These are phyloP conservation scores for Sitophilus oryzae DNA, from an alignment of 1,140 invertebrate genomes.

Conservation along the genomic window DNA sequence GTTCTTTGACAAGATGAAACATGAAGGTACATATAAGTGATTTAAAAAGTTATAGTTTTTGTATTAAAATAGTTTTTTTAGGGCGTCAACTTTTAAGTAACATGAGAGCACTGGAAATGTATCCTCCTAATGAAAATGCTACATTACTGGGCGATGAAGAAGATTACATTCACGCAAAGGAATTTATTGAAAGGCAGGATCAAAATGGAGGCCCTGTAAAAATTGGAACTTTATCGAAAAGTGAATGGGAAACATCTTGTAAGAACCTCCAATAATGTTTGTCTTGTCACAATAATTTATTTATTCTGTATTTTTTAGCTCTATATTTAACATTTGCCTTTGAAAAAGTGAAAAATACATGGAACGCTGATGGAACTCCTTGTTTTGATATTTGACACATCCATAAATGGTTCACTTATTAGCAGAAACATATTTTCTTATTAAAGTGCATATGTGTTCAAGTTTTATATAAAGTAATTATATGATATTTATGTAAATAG, in stretches of 20 bases:
- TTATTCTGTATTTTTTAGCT: constrained; percentile 55
- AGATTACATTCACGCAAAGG: constrained; percentile 70
- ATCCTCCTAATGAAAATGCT: constrained; percentile 52
- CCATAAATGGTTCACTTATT: too few species aligned
- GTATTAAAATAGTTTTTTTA: neutral
- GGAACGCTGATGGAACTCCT: constrained; percentile 57
- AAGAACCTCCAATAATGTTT: constrained; percentile 41
- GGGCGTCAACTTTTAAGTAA: constrained; percentile 56
- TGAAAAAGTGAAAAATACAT: constrained; percentile 65
- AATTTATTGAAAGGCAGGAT: constrained; percentile 51
- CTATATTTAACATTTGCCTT: constrained; percentile 82
- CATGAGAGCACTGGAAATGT: constrained; percentile 71
- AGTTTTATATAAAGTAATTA: too few species aligned
- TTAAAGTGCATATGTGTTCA: too few species aligned
- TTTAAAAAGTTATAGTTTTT: too few species aligned
- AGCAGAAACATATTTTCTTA: too few species aligned
- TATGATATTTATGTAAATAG: too few species aligned
- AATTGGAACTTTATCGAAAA: constrained; percentile 76
- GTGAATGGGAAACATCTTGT: constrained; percentile 93
- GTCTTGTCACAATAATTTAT: neutral
- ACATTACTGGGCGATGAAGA: constrained; percentile 53
- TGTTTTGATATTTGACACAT: constrained; percentile 43
- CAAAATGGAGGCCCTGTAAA: constrained; percentile 34
- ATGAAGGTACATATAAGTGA: constrained; percentile 45
- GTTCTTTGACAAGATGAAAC: constrained; percentile 66